phyloP scores from a whole-genome alignment of 2,888 invertebrate genomes.

The Boloria selene region DNA sequence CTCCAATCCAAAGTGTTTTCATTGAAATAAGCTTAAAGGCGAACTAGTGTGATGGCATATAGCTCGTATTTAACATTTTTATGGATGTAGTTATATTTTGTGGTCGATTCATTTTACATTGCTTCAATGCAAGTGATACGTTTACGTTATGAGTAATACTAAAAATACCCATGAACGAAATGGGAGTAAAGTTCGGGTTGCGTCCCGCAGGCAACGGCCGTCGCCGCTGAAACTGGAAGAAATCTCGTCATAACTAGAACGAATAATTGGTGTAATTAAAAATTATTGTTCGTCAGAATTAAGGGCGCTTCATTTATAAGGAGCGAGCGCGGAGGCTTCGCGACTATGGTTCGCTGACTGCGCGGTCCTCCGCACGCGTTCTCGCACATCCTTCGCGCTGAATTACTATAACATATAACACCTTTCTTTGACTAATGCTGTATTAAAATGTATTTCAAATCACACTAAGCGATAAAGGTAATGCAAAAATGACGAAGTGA shows the following conservation, averaged over 20 bases:
- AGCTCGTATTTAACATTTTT: neutral
- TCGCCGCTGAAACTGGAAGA: conserved; percentile 61
- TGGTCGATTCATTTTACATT: conserved; percentile 20
- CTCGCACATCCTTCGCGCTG: conserved; percentile 29
- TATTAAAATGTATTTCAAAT: neutral
- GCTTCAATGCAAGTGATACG: conserved; percentile 54
- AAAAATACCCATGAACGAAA: conserved; percentile 49
- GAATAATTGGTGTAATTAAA: conserved; percentile 70
- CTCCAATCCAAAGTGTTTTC: too few relatives aligned
- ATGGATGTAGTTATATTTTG: conserved; percentile 22
- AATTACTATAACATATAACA: conserved; percentile 13
- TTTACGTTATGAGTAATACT: conserved; percentile 51
- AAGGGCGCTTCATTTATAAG: conserved; percentile 68
- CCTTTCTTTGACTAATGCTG: neutral
- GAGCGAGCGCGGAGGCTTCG: conserved; percentile 57
- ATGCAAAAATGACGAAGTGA: neutral
- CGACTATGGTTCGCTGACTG: conserved; percentile 51
- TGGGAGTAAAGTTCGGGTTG: conserved; percentile 40
- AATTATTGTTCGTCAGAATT: conserved; percentile 52
- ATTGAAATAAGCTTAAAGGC: too few relatives aligned
- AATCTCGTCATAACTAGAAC: conserved; percentile 75
- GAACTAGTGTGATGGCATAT: too few relatives aligned
- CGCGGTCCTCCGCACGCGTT: conserved; percentile 53
- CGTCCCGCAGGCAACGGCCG: conserved; percentile 28
- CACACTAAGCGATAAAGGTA: neutral